Evolutionary conservation across 2,113 vertebrate genomes (phyloP), one percentile per base, ranked within the genome.

Genomic region (Phalacrocorax aristotelis): DNA sequence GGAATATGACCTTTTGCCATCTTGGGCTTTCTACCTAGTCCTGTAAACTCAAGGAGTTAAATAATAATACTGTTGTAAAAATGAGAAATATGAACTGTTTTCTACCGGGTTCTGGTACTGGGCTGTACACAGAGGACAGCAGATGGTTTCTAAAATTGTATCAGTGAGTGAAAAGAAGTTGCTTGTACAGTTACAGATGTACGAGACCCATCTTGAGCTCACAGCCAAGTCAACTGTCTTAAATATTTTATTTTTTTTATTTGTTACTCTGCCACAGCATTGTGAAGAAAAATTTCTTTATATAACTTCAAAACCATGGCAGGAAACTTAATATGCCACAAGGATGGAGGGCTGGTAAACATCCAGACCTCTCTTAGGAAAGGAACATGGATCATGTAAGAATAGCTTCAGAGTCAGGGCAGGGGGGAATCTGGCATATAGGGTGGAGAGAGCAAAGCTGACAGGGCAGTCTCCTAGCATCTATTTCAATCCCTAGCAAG

Each of bases 1-100:
- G 87, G 83, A 97, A 77, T 25, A 91, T 0, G 42, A 96, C 91
- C 89, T 94, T 92, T 61, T 57, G 72, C 75, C 82, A 86, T 95
- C 78, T 60, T 88, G 68, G 68, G 66, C 60, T 96, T 94, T 93
- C 51, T 61, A 94, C 70, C 62, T 86, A 57, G 79, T 65, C 93
- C 88, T 84, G 40, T 70, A 95, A 92, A 87, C 80, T 93, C 34
- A 13, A 61, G 38, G 27, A 92, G 25, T 65, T 95, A 83, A 94
- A 92, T 75, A 93, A 61, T 87, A 89, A 72, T 69, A 80, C 11
- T 25, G 16, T 42, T 78, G 57, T 68, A 92, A 91, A 95, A 82
- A 21, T 77, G 65, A 91, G 36, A 88, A 97, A 80, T 34, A 79
- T 3, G 10, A 93, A 92, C 52, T 62, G 36, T n/a, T 87, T 88